Base-by-base conservation (phyloP, 2,888 invertebrate species). In the Pristionchus exspectatus region DNA sequence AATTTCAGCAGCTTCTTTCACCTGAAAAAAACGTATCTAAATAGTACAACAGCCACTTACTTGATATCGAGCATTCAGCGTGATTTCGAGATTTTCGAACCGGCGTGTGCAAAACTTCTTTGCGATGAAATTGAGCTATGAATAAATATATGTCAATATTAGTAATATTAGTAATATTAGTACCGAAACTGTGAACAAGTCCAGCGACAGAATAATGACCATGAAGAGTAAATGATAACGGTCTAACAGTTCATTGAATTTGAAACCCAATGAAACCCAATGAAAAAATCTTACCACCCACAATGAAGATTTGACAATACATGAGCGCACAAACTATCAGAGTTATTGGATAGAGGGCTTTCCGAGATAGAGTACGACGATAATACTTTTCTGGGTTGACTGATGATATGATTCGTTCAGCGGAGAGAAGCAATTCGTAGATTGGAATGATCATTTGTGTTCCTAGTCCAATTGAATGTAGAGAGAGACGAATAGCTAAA, bases 1-100 rank as follows among this genome's bases (percentile, higher is more conserved):
- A 10, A 74, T 30, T 24, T 74, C 74, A 24, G 74, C 74, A 5
- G 74, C 74, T 38, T 74, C 74, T 74, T 74, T 74, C 5, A 74
- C 74, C 74, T 16, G 1, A 74, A 74, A 16, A 2, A 63, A 5
- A 59, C 0, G 21, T 59, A 24, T 59, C 21, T 3, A 21, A 59
- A 59, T 3, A 12, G n/a, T 21, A n/a, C 10, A n/a, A 10, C 63
- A n/a, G 24, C 0, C 0, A n/a, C 38, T 21, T 74, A 74, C 74
- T 74, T 74, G 74, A 74, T 74, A 74, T 38, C 74, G 74, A 1
- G 38, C 74, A 33, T 74, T 74, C 24, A 74, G 21, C 0, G 38
- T 74, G 2, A 18, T 18, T 16, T 74, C 30, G 38, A 74, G 74
- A 30, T 74, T 21, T 21, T 38, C 38, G 18, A 38, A 74, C 16